Evolutionary conservation across 2,888 invertebrate species (phyloP).

Genomic region (Pachymerium ferrugineum): DNA sequence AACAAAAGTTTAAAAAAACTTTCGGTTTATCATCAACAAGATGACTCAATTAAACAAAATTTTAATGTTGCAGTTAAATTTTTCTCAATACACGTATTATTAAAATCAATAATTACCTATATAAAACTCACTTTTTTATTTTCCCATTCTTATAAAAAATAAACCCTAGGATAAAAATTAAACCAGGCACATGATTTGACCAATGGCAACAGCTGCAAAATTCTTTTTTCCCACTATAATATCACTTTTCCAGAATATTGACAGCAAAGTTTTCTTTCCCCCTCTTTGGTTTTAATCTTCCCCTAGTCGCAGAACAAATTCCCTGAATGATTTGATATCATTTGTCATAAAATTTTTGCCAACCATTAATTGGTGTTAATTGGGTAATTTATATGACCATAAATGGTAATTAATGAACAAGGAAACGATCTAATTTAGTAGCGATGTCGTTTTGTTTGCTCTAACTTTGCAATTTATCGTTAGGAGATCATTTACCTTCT

Average conservation of each 20-base stretch:
- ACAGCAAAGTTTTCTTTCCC: too few relatives aligned
- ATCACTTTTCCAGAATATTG: too few relatives aligned
- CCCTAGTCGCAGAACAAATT: too few relatives aligned
- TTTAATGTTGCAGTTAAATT: too few relatives aligned
- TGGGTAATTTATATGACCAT: background rate
- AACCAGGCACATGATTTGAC: background rate
- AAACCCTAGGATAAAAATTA: background rate
- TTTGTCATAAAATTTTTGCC: background rate
- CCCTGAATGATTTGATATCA: background rate
- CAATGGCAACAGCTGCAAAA: background rate
- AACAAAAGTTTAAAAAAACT: too few relatives aligned
- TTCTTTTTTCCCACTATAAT: too few relatives aligned
- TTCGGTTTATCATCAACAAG: too few relatives aligned
- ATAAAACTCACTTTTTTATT: background rate
- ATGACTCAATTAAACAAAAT: too few relatives aligned
- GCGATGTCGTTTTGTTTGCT: background rate
- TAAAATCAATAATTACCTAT: too few relatives aligned
- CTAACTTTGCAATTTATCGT: background rate
- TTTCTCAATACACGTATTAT: too few relatives aligned
- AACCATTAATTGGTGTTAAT: background rate
- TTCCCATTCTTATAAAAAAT: background rate
- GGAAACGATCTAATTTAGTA: constrained; percentile 4
- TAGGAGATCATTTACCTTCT: background rate
- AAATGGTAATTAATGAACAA: constrained; percentile 6
- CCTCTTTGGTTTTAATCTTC: too few relatives aligned